Base-by-base conservation (phyloP, 2,113 vertebrate genomes). In the Sturnus vulgaris region DNA sequence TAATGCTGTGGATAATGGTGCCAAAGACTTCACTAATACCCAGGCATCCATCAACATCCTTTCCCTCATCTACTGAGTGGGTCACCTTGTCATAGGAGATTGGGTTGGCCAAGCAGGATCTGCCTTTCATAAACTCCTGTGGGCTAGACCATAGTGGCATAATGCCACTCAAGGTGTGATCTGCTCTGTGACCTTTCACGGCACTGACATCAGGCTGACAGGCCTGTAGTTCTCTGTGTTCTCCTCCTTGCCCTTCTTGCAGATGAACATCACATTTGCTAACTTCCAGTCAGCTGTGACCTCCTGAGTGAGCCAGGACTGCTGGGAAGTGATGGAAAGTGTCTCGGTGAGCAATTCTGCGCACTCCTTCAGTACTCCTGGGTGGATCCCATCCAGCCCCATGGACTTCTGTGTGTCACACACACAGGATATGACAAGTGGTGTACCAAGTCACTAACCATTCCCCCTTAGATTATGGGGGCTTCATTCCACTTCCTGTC, bases 331-430 rank as follows among this genome's bases (percentile, higher is more conserved):
- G 17, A 40, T 27, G 30, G 30, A 31, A 68, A 15, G 24, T 40
- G 21, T 52, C n/a, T 47, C 2, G 0, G 20, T 55, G n/a, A 61
- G 25, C 47, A 53, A 7, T 61, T 75, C n/a, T 8, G 0, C 52
- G 39, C 0, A 0, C 30, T 89, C 16, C 11, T n/a, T 61, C 47
- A 31, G 3, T 47, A 39, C 8, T 39, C 20, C 60, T 55, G 46
- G 11, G 20, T n/a, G 14, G 14, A 47, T 68, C 9, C 24, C 17
- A 12, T 68, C 46, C 39, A 30, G 13, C 28, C 33, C 12, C 16
- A 7, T 39, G n/a, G 46, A n/a, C 46, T 60, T 27, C 2, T 23
- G 12, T 33, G 10, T 53, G 18, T 46, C 28, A 60, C 23, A 10
- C n/a, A 27, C 35, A 30, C 40, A 40, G 40, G 35, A 35, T 60